phyloP scores from a whole-genome alignment of 2,888 invertebrate species.

The Lucinisca nassula region DNA sequence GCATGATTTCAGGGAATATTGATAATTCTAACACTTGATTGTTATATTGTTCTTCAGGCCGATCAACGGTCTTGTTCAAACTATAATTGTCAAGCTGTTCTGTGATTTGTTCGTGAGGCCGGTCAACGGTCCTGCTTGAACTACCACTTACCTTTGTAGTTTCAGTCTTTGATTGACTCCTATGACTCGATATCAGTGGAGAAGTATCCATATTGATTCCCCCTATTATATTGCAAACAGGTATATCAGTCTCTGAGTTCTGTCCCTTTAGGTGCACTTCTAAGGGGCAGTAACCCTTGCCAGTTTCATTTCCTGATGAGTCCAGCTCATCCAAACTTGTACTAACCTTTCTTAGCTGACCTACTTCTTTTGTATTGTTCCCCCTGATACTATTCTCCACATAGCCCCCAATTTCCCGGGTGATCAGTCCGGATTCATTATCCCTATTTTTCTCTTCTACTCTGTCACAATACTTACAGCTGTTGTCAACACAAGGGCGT shows the following conservation, averaged over 20 bases:
- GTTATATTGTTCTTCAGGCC: background rate
- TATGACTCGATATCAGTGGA: background rate
- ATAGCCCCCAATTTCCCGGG: background rate
- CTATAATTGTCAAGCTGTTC: background rate
- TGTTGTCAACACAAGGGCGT: slow-evolving; percentile 29
- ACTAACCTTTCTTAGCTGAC: background rate
- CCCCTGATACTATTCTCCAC: background rate
- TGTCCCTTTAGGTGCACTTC: background rate
- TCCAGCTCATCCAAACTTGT: background rate
- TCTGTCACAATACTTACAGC: slow-evolving; percentile 19
- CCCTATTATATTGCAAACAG: background rate
- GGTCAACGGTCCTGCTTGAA: no score
- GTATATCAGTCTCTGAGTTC: background rate
- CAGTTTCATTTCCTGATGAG: background rate
- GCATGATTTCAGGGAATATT: background rate
- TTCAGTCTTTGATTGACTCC: no score
- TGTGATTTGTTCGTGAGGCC: no score
- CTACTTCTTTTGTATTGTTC: background rate
- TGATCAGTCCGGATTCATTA: background rate
- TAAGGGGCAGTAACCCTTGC: background rate
- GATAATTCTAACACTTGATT: background rate
- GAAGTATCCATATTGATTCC: background rate
- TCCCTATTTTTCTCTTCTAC: background rate
- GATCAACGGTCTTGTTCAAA: background rate
- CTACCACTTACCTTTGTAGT: no score